A percentile compares a stretch with the other conserved stretches of the same genome.
Conservation (phyloP, 2,797 vertebrate genomes). For the Rhodeus uyekii region DNA sequence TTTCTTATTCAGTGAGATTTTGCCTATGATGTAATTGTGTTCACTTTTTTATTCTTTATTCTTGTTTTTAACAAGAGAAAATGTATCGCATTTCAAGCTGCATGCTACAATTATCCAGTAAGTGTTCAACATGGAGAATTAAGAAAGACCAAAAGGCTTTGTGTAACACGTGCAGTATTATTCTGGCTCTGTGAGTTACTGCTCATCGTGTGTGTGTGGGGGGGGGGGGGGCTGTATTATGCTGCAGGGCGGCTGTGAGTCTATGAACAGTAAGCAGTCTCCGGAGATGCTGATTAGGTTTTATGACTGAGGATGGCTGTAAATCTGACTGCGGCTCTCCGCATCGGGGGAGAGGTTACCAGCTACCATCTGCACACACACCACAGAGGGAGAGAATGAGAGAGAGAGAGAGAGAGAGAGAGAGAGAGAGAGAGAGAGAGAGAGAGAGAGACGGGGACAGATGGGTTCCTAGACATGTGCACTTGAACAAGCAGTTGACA, state of each 20-base stretch:
- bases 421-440: too few relatives aligned
- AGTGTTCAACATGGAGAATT: background rate
- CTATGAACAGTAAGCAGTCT: slow-evolving; percentile 39
- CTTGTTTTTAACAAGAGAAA: background rate
- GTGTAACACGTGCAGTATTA: background rate
- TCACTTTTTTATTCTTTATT: background rate
- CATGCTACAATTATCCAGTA: background rate
- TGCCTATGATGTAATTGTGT: background rate
- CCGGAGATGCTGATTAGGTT: slow-evolving; percentile 26
- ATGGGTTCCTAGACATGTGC: slow-evolving; percentile 31
- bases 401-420: too few relatives aligned
- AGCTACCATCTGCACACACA: slow-evolving; percentile 45
- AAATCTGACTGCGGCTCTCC: slow-evolving; percentile 27
- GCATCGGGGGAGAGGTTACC: slow-evolving; percentile 24
- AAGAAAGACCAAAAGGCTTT: slow-evolving; percentile 11
- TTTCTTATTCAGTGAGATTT: background rate
- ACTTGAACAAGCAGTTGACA: slow-evolving; percentile 36
- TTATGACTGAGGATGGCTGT: slow-evolving; percentile 40
- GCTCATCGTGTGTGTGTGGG: background rate
- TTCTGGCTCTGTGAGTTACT: slow-evolving; percentile 14
- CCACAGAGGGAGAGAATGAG: background rate
- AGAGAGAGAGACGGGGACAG: slow-evolving; percentile 14
- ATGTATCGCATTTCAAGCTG: background rate
- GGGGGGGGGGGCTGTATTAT: background rate
- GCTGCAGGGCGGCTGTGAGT: background rate